Percentiles rank a stretch among this genome's conserved stretches.
Conservation (phyloP, 2,888 invertebrate species). For the Punctoribates punctum region DNA sequence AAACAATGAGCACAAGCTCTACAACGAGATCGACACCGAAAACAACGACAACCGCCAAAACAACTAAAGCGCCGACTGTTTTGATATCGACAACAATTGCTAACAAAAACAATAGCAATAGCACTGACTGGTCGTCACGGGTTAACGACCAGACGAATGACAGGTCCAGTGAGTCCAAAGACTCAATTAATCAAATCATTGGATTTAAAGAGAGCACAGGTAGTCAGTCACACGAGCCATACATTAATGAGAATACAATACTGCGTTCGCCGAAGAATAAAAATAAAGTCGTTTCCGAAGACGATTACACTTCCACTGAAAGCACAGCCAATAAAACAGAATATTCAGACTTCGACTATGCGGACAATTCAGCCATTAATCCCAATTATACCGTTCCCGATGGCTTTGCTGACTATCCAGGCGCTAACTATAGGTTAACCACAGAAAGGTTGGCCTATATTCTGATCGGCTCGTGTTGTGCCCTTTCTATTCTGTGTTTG, state of each 20-base stretch:
- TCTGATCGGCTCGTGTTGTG: slow-evolving; percentile 45
- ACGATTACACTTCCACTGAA: neutral
- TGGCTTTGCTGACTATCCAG: slow-evolving; percentile 13
- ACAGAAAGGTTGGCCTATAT: slow-evolving; percentile 45
- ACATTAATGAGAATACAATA: neutral
- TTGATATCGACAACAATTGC: slow-evolving; percentile 10
- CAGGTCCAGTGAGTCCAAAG: neutral
- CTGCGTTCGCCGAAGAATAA: neutral
- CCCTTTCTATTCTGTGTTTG: slow-evolving; percentile 43
- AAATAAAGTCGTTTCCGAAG: neutral
- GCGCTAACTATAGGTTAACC: slow-evolving; percentile 41
- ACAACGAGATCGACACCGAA: slow-evolving; percentile 10
- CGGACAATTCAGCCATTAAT: slow-evolving; percentile 9
- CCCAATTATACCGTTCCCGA: slow-evolving; percentile 26
- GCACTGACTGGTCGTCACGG: slow-evolving; percentile 24
- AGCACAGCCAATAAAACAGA: neutral
- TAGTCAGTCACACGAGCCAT: slow-evolving; percentile 13
- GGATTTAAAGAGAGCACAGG: neutral
- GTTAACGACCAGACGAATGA: slow-evolving; percentile 10
- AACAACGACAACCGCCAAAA: slow-evolving; percentile 19
- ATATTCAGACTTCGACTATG: slow-evolving; percentile 8
- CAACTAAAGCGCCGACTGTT: slow-evolving; percentile 11
- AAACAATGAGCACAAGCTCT: slow-evolving; percentile 6
- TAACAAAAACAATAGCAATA: slow-evolving; percentile 17
- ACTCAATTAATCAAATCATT: neutral